Conservation (phyloP, 2,797 vertebrate species). For the Myotis daubentonii region DNA sequence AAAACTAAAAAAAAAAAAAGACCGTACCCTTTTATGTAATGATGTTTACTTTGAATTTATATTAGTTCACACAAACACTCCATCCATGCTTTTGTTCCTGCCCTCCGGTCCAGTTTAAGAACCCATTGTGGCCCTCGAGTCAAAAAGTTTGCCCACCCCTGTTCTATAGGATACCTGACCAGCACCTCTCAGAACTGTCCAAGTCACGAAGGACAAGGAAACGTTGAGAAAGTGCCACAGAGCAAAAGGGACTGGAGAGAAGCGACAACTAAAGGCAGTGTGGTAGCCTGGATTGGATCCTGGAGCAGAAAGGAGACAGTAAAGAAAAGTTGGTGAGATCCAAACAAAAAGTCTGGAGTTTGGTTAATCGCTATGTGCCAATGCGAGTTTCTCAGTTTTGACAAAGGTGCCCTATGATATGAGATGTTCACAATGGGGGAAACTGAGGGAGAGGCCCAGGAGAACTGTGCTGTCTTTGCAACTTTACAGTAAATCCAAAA, state of each 20-base stretch:
- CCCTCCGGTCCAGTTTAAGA: too few species aligned
- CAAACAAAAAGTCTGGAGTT: not conserved
- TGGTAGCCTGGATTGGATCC: not conserved
- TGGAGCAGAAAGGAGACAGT: not conserved
- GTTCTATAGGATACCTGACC: not conserved
- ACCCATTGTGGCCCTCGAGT: too few species aligned
- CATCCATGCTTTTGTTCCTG: too few species aligned
- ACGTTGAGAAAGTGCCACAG: not conserved
- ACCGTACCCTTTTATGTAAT: too few species aligned
- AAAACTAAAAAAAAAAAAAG: too few species aligned
- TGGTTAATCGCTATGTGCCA: not conserved
- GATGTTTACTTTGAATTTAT: too few species aligned
- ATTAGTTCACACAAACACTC: too few species aligned
- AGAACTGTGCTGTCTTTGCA: not conserved
- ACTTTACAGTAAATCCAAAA: not conserved
- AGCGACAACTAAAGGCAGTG: fast-evolving
- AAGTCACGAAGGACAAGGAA: not conserved
- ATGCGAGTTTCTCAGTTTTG: not conserved
- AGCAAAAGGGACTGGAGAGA: not conserved
- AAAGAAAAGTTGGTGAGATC: not conserved
- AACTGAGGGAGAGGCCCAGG: not conserved
- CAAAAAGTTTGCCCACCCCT: too few species aligned
- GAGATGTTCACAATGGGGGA: not conserved
- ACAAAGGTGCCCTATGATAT: not conserved
- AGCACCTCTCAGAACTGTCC: not conserved